Evolutionary conservation across 2,113 vertebrate species (phyloP), one percentile per base, ranked within the genome.

Genomic region (Macquaria ambigua): DNA sequence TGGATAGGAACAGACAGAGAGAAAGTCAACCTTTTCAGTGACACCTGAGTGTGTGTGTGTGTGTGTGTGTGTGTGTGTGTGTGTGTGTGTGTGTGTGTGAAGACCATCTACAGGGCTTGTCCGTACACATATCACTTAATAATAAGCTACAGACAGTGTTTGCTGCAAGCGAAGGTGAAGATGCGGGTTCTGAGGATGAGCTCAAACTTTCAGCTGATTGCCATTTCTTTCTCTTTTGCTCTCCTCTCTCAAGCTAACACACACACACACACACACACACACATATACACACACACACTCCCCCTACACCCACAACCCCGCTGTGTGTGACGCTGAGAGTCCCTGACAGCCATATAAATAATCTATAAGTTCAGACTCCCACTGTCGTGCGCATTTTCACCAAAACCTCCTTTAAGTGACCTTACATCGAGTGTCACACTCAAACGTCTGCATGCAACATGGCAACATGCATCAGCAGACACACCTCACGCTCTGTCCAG

Each of bases 331-430:
- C 15, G 85, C 86, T 93, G 92, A 96, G 87, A 88, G 88, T 91
- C 84, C 84, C 90, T 84, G 95, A 95, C 96, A 96, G 87, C 82
- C 92, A 66, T 84, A 96, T 96, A 91, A 96, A 96, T 96, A 95
- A 96, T 96, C 93, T 82, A 95, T 94, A 95, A 89, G 12, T 85
- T 87, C 90, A 82, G 91, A 84, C 77, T 80, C 81, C 80, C 64
- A 62, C 90, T 74, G 82, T 77, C 31, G 2, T 63, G 72, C 6
- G 5, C 58, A 61, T 87, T 77, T 83, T 84, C 43, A 25, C 64
- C 70, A 43, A 82, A 87, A 67, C 67, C 64, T 69, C 82, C 88
- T 81, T 88, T 77, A 53, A 76, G 82, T 46, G 8, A 86, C 75
- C 85, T 82, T 52, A 64, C 55, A 62, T 83, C 23, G 39, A 78